Evolutionary conservation across 2,888 invertebrate species (phyloP).

Genomic region (Cenopis cana): DNA sequence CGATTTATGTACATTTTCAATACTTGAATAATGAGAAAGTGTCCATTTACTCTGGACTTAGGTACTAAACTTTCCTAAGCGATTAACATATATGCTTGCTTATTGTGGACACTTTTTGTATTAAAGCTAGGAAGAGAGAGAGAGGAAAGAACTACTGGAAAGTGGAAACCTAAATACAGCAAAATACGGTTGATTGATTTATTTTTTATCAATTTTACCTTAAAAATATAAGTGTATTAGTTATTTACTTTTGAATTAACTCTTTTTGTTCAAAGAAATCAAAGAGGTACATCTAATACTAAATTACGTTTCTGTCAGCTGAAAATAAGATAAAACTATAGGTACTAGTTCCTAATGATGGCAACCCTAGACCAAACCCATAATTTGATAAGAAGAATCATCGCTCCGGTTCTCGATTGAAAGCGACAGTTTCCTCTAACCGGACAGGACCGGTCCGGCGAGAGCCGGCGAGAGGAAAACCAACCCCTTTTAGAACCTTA

Average conservation of each 20-base stretch:
- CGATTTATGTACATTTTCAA: neutral
- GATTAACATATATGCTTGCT: too few species aligned
- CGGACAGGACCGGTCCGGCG: conserved; percentile 75
- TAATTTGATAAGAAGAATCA: conserved; percentile 83
- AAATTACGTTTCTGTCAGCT: neutral
- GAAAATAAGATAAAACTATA: conserved; percentile 3
- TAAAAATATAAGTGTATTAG: too few species aligned
- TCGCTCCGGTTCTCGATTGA: conserved; percentile 76
- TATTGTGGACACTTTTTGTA: too few species aligned
- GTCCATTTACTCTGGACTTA: too few species aligned
- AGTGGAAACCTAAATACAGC: too few species aligned
- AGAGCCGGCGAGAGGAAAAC: conserved; percentile 81
- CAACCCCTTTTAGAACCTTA: conserved; percentile 67
- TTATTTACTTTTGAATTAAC: too few species aligned
- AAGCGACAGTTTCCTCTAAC: conserved; percentile 82
- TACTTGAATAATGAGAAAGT: neutral
- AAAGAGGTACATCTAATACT: neutral
- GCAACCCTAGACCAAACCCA: conserved; percentile 57
- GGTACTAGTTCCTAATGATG: conserved; percentile 22
- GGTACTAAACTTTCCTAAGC: too few species aligned
- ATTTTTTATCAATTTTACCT: too few species aligned
- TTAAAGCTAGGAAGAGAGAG: too few species aligned
- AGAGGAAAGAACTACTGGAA: too few species aligned
- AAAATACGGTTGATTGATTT: too few species aligned
- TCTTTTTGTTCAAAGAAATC: too few species aligned